Evolutionary conservation across 2,888 invertebrate species (phyloP).

Genomic region (Venusia cambrica): DNA sequence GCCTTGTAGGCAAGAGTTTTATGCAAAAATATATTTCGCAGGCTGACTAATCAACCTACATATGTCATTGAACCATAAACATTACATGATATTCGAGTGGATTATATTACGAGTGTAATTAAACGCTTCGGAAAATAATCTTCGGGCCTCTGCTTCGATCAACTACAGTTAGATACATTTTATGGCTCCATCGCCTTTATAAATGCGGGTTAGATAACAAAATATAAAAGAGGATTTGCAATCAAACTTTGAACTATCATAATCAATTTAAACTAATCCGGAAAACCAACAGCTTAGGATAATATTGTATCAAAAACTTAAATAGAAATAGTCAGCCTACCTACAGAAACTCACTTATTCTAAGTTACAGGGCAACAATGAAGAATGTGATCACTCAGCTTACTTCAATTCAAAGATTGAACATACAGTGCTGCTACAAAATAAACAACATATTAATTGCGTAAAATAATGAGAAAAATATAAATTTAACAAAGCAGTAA

Average conservation of each 20-base stretch:
- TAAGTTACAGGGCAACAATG: no score
- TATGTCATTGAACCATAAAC: slow-evolving; percentile 29
- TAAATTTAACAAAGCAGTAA: no score
- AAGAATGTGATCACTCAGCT: no score
- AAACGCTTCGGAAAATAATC: slow-evolving; percentile 32
- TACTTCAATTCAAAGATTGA: no score
- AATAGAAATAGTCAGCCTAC: no score
- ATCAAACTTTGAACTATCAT: slow-evolving; percentile 21
- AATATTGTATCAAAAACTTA: no score
- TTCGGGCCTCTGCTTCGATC: slow-evolving; percentile 38
- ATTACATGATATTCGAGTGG: slow-evolving; percentile 25
- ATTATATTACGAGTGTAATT: slow-evolving; percentile 21
- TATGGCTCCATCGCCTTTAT: slow-evolving; percentile 42
- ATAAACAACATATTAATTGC: no score
- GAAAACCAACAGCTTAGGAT: no score
- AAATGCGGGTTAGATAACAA: slow-evolving; percentile 40
- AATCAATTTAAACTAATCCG: no score
- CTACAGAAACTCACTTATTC: no score
- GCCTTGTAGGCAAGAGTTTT: slow-evolving; percentile 21
- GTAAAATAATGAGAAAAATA: no score
- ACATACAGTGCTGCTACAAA: no score
- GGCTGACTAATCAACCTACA: slow-evolving; percentile 27
- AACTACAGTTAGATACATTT: slow-evolving; percentile 36
- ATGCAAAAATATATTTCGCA: slow-evolving; percentile 26
- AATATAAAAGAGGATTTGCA: slow-evolving; percentile 40